Conservation (phyloP, 2,888 invertebrate species). For the Pollenia griseotomentosa region DNA sequence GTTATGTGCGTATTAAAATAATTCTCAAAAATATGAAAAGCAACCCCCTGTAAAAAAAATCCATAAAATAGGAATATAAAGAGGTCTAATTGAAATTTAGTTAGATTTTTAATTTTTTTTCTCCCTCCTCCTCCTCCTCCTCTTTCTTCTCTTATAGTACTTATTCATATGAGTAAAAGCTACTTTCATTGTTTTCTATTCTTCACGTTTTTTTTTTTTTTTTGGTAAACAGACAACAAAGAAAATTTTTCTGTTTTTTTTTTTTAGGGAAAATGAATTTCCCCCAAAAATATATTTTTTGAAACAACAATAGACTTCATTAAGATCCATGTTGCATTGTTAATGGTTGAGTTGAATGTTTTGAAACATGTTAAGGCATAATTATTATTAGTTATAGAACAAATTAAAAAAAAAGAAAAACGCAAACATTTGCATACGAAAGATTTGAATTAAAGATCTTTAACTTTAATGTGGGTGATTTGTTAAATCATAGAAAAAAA, state of each 20-base stretch:
- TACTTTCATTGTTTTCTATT: slow-evolving; percentile 1
- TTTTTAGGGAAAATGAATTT: slow-evolving; percentile 13
- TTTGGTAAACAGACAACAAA: slow-evolving; percentile 42
- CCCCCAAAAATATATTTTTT: neutral
- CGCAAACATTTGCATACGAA: neutral
- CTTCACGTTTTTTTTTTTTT: neutral
- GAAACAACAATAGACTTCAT: slow-evolving; percentile 55
- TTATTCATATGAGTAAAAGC: slow-evolving; percentile 16
- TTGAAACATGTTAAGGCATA: slow-evolving; percentile 57
- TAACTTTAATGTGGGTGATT: slow-evolving; percentile 8
- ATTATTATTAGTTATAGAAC: slow-evolving; percentile 57
- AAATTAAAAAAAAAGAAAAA: slow-evolving; percentile 9
- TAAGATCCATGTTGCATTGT: slow-evolving; percentile 6
- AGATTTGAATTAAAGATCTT: slow-evolving; percentile 10
- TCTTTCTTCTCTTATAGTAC: neutral
- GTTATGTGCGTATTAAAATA: slow-evolving; percentile 47
- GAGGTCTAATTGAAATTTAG: slow-evolving; percentile 72
- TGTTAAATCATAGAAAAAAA: neutral
- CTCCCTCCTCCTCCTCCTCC: slow-evolving; percentile 3
- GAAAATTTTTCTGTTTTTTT: neutral
- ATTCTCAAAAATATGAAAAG: slow-evolving; percentile 57
- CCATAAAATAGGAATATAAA: slow-evolving; percentile 52
- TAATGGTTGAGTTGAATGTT: slow-evolving; percentile 27
- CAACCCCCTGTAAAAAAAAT: slow-evolving; percentile 54
- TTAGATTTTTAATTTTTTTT: slow-evolving; percentile 33